These are phyloP conservation scores for Chelonia mydas DNA, from an alignment of 2,797 vertebrate genomes.

Conservation along the genomic window DNA sequence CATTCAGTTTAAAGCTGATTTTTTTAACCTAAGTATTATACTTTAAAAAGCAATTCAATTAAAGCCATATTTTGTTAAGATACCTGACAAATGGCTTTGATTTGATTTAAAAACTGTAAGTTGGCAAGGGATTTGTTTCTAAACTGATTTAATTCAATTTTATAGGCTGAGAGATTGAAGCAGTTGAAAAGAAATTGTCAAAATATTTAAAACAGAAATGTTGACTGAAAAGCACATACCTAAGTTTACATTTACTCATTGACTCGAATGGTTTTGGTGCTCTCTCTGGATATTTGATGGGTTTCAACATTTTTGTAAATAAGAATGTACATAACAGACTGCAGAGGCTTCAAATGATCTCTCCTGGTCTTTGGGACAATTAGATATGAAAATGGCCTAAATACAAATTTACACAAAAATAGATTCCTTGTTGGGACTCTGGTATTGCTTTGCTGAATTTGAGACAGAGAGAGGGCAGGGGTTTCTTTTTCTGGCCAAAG, in stretches of 20 bases:
- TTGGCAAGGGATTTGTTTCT: background rate
- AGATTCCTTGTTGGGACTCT: background rate
- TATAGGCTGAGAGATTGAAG: background rate
- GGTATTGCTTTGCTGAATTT: background rate
- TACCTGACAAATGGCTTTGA: background rate
- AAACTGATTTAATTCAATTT: background rate
- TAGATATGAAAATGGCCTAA: background rate
- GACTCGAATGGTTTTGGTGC: accelerated
- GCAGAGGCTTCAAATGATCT: background rate
- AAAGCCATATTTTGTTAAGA: background rate
- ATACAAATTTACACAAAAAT: background rate
- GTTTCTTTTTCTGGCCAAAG: background rate
- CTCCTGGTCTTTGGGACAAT: background rate
- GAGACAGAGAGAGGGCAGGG: background rate
- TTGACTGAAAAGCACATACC: background rate
- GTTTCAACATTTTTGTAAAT: background rate
- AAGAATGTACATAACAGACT: background rate
- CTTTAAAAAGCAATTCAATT: background rate
- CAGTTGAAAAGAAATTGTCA: accelerated
- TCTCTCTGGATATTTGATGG: background rate
- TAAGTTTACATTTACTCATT: accelerated
- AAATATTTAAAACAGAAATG: accelerated
- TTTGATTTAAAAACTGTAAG: background rate
- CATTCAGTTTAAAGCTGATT: background rate
- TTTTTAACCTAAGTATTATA: background rate